Conservation (phyloP, 2,888 invertebrate genomes). For the Drosophila mimica region DNA sequence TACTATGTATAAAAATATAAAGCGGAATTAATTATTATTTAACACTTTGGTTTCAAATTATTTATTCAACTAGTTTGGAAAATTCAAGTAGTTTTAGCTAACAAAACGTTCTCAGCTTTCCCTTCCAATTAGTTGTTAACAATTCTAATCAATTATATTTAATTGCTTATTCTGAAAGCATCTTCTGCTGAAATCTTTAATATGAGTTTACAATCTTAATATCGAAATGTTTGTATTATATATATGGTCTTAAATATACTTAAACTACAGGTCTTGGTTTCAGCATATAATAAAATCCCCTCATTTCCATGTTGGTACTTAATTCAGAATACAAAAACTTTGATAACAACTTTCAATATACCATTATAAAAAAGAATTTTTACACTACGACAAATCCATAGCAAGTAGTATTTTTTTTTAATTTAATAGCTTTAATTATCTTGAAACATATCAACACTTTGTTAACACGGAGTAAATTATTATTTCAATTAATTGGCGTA, state of each 20-base stretch:
- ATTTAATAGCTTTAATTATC: neutral
- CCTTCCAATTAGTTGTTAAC: neutral
- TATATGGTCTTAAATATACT: neutral
- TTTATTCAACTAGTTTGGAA: neutral
- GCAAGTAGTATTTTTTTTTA: neutral
- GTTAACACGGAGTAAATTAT: constrained; percentile 22
- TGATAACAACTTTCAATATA: neutral
- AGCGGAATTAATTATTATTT: neutral
- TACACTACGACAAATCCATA: neutral
- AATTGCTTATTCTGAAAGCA: neutral
- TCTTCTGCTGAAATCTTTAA: neutral
- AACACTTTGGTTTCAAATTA: neutral
- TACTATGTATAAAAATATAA: constrained; percentile 4
- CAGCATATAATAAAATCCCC: neutral
- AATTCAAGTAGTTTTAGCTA: neutral
- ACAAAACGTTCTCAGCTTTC: neutral
- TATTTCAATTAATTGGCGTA: constrained; percentile 21
- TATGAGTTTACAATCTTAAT: neutral
- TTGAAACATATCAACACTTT: constrained; percentile 28
- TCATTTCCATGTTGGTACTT: neutral
- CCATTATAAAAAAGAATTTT: neutral
- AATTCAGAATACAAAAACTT: neutral
- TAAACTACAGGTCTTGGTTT: neutral
- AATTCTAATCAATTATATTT: neutral
- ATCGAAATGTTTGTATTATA: neutral